Conservation (phyloP, 2,113 vertebrate species). For the Agapornis roseicollis region DNA sequence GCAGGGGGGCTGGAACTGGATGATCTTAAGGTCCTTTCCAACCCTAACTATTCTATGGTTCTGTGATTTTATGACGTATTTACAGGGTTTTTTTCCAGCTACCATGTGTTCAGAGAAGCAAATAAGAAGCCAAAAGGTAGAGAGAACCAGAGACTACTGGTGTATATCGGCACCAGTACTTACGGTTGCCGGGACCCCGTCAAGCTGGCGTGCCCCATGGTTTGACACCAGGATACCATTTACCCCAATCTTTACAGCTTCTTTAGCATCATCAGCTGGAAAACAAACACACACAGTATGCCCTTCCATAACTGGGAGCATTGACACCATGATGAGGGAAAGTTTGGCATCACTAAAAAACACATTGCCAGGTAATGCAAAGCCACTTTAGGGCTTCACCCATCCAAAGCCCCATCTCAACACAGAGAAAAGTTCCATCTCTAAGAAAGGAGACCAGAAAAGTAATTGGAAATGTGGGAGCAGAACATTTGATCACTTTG, state of each 20-base stretch:
- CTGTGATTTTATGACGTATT: neutral
- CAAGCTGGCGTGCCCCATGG: constrained; percentile 87
- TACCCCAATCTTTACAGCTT: constrained; percentile 85
- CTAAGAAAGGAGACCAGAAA: neutral
- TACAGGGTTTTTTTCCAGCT: neutral
- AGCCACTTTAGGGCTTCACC: neutral
- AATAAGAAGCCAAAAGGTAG: neutral
- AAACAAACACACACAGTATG: neutral
- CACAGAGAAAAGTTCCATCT: neutral
- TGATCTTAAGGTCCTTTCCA: too few relatives aligned
- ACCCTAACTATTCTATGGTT: too few relatives aligned
- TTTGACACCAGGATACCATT: constrained; percentile 94
- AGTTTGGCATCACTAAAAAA: neutral
- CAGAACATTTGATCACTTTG: neutral
- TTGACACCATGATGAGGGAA: neutral
- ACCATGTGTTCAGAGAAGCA: neutral
- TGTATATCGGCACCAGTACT: constrained; percentile 37
- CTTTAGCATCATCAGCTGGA: constrained; percentile 84
- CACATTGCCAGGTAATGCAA: neutral
- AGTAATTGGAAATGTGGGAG: neutral
- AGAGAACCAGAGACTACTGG: neutral
- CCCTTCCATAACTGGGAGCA: neutral
- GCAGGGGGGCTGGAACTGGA: too few relatives aligned
- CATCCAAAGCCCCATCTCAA: neutral
- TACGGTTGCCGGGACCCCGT: constrained; percentile 88